phyloP scores from a whole-genome alignment of 2,797 vertebrate genomes.

The Pipistrellus kuhlii region DNA sequence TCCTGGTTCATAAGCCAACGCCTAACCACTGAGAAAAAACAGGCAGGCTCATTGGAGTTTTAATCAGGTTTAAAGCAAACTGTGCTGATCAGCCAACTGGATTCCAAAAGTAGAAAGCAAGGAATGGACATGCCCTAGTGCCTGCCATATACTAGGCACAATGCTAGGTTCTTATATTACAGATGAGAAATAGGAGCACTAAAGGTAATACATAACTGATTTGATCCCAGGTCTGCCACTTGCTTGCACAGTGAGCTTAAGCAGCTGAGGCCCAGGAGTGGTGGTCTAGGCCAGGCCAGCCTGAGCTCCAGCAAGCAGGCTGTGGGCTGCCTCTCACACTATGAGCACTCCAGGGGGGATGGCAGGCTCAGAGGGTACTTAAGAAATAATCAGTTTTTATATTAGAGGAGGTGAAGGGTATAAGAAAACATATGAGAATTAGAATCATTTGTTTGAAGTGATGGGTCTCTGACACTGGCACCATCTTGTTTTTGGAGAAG shows the following conservation, averaged over 20 bases:
- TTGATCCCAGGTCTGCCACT: not conserved
- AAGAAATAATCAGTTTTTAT: not conserved
- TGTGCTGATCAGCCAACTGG: not conserved
- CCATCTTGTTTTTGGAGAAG: not conserved
- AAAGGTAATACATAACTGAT: not conserved
- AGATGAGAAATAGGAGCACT: not conserved
- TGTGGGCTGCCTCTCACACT: fast-evolving
- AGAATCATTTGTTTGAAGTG: not conserved
- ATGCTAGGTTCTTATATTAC: not conserved
- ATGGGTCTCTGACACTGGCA: not conserved
- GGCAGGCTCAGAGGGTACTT: not conserved
- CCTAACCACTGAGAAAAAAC: too few species aligned
- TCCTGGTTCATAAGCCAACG: too few species aligned
- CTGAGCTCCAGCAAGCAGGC: not conserved
- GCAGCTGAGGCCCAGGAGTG: not conserved
- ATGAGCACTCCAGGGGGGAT: not conserved
- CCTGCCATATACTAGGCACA: not conserved
- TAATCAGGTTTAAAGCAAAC: not conserved
- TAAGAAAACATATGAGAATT: not conserved
- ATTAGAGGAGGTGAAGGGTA: not conserved
- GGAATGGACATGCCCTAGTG: not conserved
- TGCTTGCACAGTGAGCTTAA: not conserved
- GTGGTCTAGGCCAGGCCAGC: not conserved
- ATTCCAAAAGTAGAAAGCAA: not conserved
- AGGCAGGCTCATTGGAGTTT: not conserved